A percentile compares a stretch with the other conserved stretches of the same genome.
phyloP scores from a whole-genome alignment of 2,888 invertebrate genomes.

The Hesperia comma region DNA sequence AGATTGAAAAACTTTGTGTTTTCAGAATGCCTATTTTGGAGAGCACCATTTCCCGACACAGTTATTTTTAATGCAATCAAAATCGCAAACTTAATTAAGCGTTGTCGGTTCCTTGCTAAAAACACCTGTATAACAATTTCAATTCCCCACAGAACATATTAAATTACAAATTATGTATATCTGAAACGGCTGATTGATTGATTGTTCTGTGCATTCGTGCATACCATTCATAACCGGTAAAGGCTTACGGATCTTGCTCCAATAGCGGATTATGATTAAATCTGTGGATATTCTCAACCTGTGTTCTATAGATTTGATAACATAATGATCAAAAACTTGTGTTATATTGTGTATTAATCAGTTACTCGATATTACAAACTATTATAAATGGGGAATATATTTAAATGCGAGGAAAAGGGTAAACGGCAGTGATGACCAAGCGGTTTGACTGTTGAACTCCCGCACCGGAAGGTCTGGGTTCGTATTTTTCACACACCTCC shows the following conservation, averaged over 20 bases:
- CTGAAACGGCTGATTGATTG: conserved; percentile 35
- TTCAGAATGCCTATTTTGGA: too few relatives aligned
- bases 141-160: conserved; percentile 20
- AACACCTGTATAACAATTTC: conserved; percentile 16
- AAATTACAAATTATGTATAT: conserved; percentile 34
- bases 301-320: neutral
- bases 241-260: conserved; percentile 31
- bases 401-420: too few relatives aligned
- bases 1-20: too few relatives aligned
- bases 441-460: too few relatives aligned
- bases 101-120: neutral
- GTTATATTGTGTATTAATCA: neutral
- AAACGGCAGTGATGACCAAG: too few relatives aligned
- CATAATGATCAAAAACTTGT: neutral
- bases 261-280: conserved; percentile 30
- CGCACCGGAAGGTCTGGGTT: too few relatives aligned
- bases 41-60: too few relatives aligned
- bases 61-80: too few relatives aligned
- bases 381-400: neutral
- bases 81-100: too few relatives aligned
- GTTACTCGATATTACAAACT: too few relatives aligned
- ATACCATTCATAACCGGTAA: conserved; percentile 36
- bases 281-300: conserved; percentile 13
- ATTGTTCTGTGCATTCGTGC: conserved; percentile 37
- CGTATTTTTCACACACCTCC: too few relatives aligned